Evolutionary conservation across 2,888 invertebrate species (phyloP).

Genomic region (Formica aserva): DNA sequence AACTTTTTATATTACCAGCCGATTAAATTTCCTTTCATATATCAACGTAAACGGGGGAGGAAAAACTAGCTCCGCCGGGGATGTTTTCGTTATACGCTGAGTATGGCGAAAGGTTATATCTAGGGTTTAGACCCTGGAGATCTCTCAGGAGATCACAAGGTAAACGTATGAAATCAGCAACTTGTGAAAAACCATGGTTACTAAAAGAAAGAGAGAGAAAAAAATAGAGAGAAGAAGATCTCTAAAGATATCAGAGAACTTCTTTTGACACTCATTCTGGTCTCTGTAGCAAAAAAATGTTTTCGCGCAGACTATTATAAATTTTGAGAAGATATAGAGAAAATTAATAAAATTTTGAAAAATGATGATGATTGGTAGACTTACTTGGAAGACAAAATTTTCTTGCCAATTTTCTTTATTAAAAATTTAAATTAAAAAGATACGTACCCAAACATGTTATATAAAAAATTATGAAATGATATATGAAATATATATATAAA

Average conservation of each 20-base stretch:
- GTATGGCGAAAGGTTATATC: not conserved
- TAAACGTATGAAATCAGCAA: constrained; percentile 55
- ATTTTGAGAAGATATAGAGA: not conserved
- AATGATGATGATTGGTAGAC: not conserved
- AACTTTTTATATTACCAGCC: not conserved
- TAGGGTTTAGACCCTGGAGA: not conserved
- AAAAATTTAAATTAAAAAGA: not conserved
- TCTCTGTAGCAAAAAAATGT: not conserved
- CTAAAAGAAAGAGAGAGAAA: not conserved
- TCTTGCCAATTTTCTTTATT: not conserved
- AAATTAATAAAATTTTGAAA: not conserved
- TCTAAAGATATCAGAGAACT: not conserved
- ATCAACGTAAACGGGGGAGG: not conserved
- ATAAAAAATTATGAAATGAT: not conserved
- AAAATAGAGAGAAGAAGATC: not conserved
- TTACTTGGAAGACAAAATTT: not conserved
- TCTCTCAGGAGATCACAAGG: constrained; percentile 30
- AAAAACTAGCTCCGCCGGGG: no score
- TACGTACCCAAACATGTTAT: not conserved
- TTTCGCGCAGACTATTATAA: not conserved
- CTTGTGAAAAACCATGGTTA: constrained; percentile 32
- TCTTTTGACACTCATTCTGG: not conserved
- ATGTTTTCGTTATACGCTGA: constrained; percentile 12
- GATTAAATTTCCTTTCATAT: not conserved
- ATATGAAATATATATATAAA: no score